Conservation (phyloP, 1,140 invertebrate genomes). For the Hestina assimilis region DNA sequence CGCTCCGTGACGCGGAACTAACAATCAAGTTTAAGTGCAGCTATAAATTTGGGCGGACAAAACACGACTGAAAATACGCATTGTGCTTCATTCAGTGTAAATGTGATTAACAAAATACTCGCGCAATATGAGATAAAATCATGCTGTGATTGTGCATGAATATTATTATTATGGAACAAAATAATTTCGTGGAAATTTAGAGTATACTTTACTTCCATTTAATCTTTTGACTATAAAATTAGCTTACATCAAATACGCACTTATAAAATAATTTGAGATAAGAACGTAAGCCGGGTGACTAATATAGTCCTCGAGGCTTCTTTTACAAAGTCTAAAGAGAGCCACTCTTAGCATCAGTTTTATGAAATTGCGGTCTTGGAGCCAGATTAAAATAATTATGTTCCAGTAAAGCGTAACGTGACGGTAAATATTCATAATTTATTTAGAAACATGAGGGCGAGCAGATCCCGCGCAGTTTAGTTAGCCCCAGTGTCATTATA, state of each 20-base stretch:
- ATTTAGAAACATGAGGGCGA: slow-evolving; percentile 68
- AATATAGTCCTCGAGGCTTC: slow-evolving; percentile 25
- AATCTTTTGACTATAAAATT: neutral
- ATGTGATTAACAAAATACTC: slow-evolving; percentile 45
- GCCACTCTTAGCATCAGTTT: slow-evolving; percentile 55
- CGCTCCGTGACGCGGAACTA: slow-evolving; percentile 42
- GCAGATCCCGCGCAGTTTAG: slow-evolving; percentile 51
- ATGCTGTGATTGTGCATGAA: slow-evolving; percentile 19
- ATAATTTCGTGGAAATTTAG: neutral
- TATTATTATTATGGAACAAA: slow-evolving; percentile 3
- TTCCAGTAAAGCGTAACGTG: slow-evolving; percentile 65
- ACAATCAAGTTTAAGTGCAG: slow-evolving; percentile 45
- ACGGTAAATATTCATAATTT: slow-evolving; percentile 75
- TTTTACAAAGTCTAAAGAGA: slow-evolving; percentile 30
- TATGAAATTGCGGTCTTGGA: slow-evolving; percentile 53
- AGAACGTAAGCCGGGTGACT: slow-evolving; percentile 13
- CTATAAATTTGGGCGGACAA: slow-evolving; percentile 42
- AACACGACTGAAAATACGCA: slow-evolving; percentile 41
- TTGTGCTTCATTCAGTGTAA: slow-evolving; percentile 38
- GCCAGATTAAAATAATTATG: slow-evolving; percentile 72
- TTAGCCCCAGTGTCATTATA: slow-evolving; percentile 53
- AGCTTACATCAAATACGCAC: neutral
- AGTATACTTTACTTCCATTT: neutral
- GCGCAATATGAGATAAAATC: slow-evolving; percentile 33
- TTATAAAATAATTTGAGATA: neutral